Base-by-base conservation (phyloP, 2,113 vertebrate species). In the Chionomys nivalis region DNA sequence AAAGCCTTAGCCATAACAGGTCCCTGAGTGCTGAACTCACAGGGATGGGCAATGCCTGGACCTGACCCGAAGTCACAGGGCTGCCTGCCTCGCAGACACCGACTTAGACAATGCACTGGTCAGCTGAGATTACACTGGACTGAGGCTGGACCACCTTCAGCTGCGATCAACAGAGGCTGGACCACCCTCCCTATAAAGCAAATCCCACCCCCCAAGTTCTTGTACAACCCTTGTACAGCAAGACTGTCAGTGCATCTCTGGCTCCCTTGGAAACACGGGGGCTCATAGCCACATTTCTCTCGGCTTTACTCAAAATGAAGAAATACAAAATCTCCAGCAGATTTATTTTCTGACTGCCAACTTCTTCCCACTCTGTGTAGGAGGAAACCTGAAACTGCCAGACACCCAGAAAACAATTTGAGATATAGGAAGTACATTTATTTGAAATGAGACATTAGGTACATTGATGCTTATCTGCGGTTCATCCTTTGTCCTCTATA, bases 291-390 rank as follows among this genome's bases (percentile, higher is more conserved):
- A 73, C 3, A 3, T 52, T 49, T 82, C 68, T 68, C 26, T 66
- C 77, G 42, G 63, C 49, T 68, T 95, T 49, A 61, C n/a, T 70
- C 11, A 42, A 1, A 58, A 72, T 42, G 61, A 91, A 70, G 31
- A 92, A 82, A 90, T 24, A 33, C 10, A 4, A 70, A 55, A 21
- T 82, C 61, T 79, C 89, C n/a, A 8, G n/a, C 47, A 58, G 77
- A 55, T 39, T 81, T 79, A 61, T 70, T 58, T 89, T 76, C 21
- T 79, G 65, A 88, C 66, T 89, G 36, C 44, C 88, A 68, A 42
- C 65, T 63, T 77, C 66, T 92, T 78, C 78, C 31, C 16, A 65
- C 5, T 72, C 58, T 6, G 47, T 58, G 39, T 85, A 31, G 49
- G 16, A 81, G 58, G 13, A 49, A 39, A 65, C 89, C 39, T 21